Conservation (phyloP, 2,888 invertebrate genomes). For the Rotaria socialis region DNA sequence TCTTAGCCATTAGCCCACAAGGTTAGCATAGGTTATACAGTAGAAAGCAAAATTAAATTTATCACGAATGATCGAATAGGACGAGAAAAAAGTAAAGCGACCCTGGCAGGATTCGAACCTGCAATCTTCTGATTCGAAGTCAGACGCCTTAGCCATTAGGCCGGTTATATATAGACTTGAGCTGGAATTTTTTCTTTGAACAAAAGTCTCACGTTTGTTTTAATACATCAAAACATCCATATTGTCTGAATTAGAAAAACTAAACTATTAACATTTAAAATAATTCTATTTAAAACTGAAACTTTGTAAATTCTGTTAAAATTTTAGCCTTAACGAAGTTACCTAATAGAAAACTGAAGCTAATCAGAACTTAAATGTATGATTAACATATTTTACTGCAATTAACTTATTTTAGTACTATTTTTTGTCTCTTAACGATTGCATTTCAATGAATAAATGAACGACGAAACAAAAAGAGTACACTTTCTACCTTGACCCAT, state of each 20-base stretch:
- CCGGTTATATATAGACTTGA: background rate
- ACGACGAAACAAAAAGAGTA: background rate
- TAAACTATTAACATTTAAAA: too few relatives aligned
- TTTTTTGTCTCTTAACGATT: background rate
- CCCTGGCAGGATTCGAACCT: conserved; percentile 46
- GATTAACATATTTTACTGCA: background rate
- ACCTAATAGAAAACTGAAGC: too few relatives aligned
- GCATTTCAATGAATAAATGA: background rate
- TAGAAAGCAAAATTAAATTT: background rate
- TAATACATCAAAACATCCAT: background rate
- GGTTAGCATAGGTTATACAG: background rate
- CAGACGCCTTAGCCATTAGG: conserved; percentile 46
- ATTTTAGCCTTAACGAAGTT: too few relatives aligned
- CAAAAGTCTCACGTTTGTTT: background rate
- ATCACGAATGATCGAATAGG: background rate
- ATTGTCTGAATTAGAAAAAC: too few relatives aligned
- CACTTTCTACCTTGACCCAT: background rate
- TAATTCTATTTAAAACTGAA: too few relatives aligned
- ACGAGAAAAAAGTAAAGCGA: conserved; percentile 22
- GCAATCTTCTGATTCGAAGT: conserved; percentile 46
- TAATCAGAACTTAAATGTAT: background rate
- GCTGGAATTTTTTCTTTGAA: background rate
- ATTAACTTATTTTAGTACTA: background rate
- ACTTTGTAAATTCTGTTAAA: too few relatives aligned
- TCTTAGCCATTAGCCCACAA: conserved; percentile 46